phyloP scores from a whole-genome alignment of 2,113 vertebrate genomes.

The Corythoichthys haematopterus region DNA sequence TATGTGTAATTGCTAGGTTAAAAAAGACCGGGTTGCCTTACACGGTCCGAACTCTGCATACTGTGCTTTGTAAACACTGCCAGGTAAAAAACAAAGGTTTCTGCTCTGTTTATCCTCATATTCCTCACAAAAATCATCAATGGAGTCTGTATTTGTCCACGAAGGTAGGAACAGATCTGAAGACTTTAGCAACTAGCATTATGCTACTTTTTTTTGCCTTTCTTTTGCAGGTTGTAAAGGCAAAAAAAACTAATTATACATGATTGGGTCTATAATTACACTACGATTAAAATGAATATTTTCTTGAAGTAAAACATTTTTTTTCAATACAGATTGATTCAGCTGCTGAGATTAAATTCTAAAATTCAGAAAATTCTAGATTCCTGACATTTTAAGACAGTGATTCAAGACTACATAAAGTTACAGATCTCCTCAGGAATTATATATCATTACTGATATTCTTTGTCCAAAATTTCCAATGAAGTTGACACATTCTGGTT shows the following conservation, averaged over 20 bases:
- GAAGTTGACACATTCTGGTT: constrained; percentile 11
- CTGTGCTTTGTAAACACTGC: constrained; percentile 23
- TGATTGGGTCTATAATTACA: not conserved
- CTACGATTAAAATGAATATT: not conserved
- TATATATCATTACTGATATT: constrained; percentile 5
- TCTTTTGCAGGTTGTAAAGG: not conserved
- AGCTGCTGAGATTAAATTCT: not conserved
- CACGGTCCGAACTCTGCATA: constrained; percentile 77
- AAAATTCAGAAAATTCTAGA: not conserved
- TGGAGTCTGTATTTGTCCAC: not conserved
- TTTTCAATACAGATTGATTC: not conserved
- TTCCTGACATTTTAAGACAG: not conserved
- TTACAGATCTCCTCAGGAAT: not conserved
- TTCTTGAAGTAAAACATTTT: not conserved
- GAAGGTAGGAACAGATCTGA: not conserved
- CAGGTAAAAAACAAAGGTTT: constrained; percentile 71
- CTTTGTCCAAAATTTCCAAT: constrained; percentile 9
- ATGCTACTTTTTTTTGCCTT: not conserved
- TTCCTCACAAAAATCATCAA: constrained; percentile 43
- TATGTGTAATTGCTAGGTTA: constrained; percentile 84
- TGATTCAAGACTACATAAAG: not conserved
- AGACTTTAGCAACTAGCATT: not conserved
- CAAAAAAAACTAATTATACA: not conserved
- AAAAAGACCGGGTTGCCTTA: constrained; percentile 83
- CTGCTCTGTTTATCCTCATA: constrained; percentile 81